A percentile compares a stretch with the other conserved stretches of the same genome.
Evolutionary conservation across 2,113 vertebrate genomes (phyloP).

Genomic region (Brachyhypopomus occidentalis): DNA sequence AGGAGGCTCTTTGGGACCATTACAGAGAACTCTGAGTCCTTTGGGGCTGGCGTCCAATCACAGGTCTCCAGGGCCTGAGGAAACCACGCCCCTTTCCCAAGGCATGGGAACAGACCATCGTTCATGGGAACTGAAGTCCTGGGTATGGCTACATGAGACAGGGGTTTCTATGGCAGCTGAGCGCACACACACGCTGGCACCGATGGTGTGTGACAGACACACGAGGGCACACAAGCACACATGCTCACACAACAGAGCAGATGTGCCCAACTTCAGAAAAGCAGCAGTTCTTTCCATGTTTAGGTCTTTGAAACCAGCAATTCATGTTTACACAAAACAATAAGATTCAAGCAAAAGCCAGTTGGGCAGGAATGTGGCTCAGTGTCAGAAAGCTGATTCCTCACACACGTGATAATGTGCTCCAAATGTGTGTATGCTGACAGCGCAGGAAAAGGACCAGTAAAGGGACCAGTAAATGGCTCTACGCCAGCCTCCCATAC

Average conservation of each 20-base stretch:
- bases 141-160: no score
- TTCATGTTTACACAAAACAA: not conserved
- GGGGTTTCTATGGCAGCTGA: no score
- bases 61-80: no score
- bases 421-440: not conserved
- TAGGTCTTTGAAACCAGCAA: not conserved
- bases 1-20: no score
- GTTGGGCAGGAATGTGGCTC: not conserved
- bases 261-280: not conserved
- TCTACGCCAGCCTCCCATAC: not conserved
- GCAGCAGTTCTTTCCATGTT: not conserved
- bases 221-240: conserved; percentile 22
- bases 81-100: no score
- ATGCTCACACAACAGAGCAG: conserved; percentile 18
- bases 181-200: not conserved
- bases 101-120: no score
- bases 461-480: not conserved
- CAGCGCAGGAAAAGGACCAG: not conserved
- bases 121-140: no score
- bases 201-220: conserved; percentile 19
- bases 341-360: not conserved
- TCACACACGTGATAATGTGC: not conserved
- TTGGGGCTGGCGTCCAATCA: no score
- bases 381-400: not conserved
- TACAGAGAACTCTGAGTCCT: no score